phyloP scores from a whole-genome alignment of 2,113 vertebrate species.

The Nothobranchius kuhntae region DNA sequence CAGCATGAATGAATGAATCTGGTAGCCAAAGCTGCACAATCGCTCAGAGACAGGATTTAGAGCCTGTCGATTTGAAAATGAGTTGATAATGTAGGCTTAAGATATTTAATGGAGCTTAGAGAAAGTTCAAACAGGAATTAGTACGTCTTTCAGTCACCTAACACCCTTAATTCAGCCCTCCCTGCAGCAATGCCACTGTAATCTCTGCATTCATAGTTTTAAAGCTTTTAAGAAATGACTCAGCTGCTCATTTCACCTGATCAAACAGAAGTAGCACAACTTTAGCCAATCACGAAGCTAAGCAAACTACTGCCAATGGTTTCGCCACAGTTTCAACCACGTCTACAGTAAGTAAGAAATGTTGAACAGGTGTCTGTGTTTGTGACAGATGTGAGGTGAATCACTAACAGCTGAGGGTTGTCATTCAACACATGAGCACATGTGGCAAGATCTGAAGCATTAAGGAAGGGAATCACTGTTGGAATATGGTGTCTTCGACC shows the following conservation, averaged over 20 bases:
- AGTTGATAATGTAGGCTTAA: slow-evolving; percentile 31
- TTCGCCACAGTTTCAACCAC: too few species aligned
- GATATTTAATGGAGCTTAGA: slow-evolving; percentile 37
- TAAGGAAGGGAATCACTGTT: too few species aligned
- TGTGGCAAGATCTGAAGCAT: too few species aligned
- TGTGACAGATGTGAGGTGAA: too few species aligned
- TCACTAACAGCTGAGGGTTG: too few species aligned
- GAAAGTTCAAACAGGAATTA: slow-evolving; percentile 32
- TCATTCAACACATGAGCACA: too few species aligned
- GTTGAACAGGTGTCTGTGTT: too few species aligned
- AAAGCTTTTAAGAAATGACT: neutral
- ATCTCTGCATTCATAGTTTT: slow-evolving; percentile 13
- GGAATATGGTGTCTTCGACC: too few species aligned
- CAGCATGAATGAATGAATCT: too few species aligned
- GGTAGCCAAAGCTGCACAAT: too few species aligned
- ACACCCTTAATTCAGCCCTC: slow-evolving; percentile 21
- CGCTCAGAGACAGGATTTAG: too few species aligned
- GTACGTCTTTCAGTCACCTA: slow-evolving; percentile 16
- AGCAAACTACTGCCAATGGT: neutral
- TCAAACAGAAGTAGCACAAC: neutral
- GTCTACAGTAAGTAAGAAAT: too few species aligned
- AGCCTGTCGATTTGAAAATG: slow-evolving; percentile 13
- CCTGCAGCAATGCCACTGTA: neutral
- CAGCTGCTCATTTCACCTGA: neutral
- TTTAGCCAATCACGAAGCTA: neutral